Evolutionary conservation across 1,140 invertebrate species (phyloP), one percentile per base, ranked within the genome.

Genomic region (Hyles vespertilio): DNA sequence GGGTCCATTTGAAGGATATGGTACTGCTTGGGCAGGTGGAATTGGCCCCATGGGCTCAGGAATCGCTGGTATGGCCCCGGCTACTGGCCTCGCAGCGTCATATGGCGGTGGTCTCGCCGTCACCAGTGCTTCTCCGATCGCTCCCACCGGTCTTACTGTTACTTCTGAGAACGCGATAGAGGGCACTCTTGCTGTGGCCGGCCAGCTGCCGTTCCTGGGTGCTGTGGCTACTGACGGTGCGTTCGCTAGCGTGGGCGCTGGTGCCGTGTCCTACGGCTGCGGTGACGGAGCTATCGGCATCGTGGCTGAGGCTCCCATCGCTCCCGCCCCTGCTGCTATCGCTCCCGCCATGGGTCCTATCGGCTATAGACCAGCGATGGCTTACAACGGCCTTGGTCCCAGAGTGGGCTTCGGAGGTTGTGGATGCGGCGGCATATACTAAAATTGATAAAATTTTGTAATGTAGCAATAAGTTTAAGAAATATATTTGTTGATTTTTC

Each of bases 301-400:
- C 8, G 34, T 22, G 32, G 7, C 46, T 46, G 55, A 11, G 48
- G 40, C 51, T 51, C 5, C 3, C 12, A n/a, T 10, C 45, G 10
- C 32, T 3, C 45, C 45, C 4, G 45, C 45, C 1, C 10, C 45
- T n/a, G 63, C 67, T 52, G 75, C 72, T 34, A 73, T 66, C 33
- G 72, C 74, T 5, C 32, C 71, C 10, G 66, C 74, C 2, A 58
- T 61, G 11, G 74, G 36, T 40, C 1, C 36, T 40, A 46, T 45
- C 43, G 72, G 3, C 70, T 43, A 68, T 65, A 34, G 51, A 58
- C 51, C n/a, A 61, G 54, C 54, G 65, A 71, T 69, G 44, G 70
- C 46, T 51, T 76, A 32, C 36, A 40, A 40, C 8, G 36, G 36
- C 8, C 32, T 33, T 10, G 34, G 43, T 9, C 58, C 51, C 51